Percentiles rank a stretch among this genome's conserved stretches.
Evolutionary conservation across 2,888 invertebrate species (phyloP).

Genomic region (Oxytorus armatus): DNA sequence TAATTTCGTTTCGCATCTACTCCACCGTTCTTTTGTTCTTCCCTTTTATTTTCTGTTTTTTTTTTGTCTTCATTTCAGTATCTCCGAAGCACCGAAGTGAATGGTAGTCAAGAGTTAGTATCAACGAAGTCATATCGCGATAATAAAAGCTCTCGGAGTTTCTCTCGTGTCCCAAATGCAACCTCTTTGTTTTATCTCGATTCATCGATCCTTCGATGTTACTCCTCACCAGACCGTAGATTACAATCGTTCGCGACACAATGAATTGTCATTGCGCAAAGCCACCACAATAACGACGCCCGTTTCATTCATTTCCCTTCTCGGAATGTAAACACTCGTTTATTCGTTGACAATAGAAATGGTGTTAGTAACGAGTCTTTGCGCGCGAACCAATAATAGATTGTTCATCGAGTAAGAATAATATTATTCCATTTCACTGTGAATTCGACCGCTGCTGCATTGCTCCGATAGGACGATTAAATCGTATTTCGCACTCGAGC

Average conservation of each 20-base stretch:
- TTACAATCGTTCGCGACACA: conserved; percentile 40
- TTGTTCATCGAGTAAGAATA: conserved; percentile 30
- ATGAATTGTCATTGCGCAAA: conserved; percentile 51
- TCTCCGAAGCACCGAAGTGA: too few species aligned
- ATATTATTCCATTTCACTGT: neutral
- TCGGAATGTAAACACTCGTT: conserved; percentile 45
- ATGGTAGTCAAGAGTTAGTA: too few species aligned
- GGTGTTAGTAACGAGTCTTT: neutral
- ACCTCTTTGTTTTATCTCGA: conserved; percentile 52
- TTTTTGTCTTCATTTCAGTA: too few species aligned
- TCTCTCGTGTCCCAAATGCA: too few species aligned
- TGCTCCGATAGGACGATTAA: too few species aligned
- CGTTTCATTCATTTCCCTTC: conserved; percentile 54
- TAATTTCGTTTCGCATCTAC: neutral
- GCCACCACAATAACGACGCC: too few species aligned
- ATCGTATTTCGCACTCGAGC: too few species aligned
- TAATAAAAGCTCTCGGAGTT: conserved; percentile 16
- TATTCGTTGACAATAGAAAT: conserved; percentile 55
- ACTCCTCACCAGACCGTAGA: conserved; percentile 38
- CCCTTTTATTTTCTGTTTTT: too few species aligned
- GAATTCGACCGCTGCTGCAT: neutral
- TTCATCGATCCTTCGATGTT: conserved; percentile 45
- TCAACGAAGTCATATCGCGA: neutral
- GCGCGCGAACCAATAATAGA: conserved; percentile 27
- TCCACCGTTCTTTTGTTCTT: neutral